Conservation (phyloP, 2,888 invertebrate genomes). For the Hartigia nigra region DNA sequence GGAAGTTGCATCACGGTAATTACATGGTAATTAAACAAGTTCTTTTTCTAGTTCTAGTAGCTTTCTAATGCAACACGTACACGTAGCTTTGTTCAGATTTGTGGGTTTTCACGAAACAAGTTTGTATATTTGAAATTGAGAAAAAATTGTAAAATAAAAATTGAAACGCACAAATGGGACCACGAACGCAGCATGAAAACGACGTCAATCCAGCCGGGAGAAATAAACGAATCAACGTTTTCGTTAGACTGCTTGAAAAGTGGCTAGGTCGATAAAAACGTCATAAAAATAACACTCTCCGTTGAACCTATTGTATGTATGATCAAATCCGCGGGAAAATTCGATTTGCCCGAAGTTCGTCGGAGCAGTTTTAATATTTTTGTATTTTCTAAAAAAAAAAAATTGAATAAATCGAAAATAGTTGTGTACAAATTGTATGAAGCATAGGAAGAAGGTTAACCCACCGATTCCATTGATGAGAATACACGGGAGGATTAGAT, state of each 20-base stretch:
- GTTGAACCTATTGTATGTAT: background rate
- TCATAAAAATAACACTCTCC: background rate
- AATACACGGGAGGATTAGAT: conserved; percentile 85
- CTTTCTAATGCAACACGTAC: too few species aligned
- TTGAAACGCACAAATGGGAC: background rate
- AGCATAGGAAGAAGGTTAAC: conserved; percentile 33
- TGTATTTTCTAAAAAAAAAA: background rate
- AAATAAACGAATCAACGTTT: background rate
- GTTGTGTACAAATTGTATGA: background rate
- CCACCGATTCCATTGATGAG: conserved; percentile 87
- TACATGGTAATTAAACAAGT: background rate
- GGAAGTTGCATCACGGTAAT: background rate
- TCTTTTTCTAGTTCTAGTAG: too few species aligned
- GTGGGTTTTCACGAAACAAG: background rate
- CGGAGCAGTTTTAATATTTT: background rate
- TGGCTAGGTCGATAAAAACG: background rate
- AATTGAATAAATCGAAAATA: background rate
- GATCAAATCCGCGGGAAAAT: background rate
- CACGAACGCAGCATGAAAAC: background rate
- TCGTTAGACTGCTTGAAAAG: background rate
- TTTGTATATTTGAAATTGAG: background rate
- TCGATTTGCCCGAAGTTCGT: background rate
- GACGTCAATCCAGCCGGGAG: background rate
- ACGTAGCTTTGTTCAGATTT: background rate
- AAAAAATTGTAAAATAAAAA: background rate